Conservation (phyloP, 1,140 invertebrate species). For the Atta colombica region DNA sequence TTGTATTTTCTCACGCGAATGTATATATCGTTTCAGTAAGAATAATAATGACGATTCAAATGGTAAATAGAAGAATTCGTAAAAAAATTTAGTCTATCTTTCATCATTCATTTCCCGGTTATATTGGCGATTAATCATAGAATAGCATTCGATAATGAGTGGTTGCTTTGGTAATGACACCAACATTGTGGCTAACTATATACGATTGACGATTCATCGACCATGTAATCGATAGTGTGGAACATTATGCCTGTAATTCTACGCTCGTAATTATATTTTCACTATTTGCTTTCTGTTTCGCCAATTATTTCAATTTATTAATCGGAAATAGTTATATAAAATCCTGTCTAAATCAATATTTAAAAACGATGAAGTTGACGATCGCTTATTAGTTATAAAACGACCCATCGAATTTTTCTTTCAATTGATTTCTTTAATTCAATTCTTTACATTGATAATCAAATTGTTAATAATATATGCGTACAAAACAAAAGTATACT, state of each 20-base stretch:
- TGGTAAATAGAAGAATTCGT: not conserved
- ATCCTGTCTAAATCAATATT: not conserved
- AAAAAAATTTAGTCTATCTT: conserved; percentile 40
- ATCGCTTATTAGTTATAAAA: conserved; percentile 40
- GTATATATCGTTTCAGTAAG: not conserved
- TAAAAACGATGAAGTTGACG: conserved; percentile 9
- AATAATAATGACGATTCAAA: conserved; percentile 9
- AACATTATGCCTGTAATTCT: conserved; percentile 22
- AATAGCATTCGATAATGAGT: conserved; percentile 25
- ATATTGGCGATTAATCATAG: conserved; percentile 29
- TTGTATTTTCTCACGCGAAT: not conserved
- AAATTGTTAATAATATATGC: not conserved
- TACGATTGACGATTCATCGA: conserved; percentile 35
- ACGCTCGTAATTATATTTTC: conserved; percentile 1
- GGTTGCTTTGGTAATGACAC: conserved; percentile 41
- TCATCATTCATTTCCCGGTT: conserved; percentile 29
- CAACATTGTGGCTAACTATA: conserved; percentile 25
- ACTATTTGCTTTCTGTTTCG: not conserved
- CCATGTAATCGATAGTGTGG: conserved; percentile 33
- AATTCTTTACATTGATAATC: conserved; percentile 16
- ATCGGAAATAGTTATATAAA: conserved; percentile 16
- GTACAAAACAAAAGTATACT: not conserved
- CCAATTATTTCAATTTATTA: not conserved
- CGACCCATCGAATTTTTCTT: not conserved
- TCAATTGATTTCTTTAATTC: not conserved